These are phyloP conservation scores for Loripinus fragilis DNA, from an alignment of 2,888 invertebrate genomes.

Conservation along the genomic window DNA sequence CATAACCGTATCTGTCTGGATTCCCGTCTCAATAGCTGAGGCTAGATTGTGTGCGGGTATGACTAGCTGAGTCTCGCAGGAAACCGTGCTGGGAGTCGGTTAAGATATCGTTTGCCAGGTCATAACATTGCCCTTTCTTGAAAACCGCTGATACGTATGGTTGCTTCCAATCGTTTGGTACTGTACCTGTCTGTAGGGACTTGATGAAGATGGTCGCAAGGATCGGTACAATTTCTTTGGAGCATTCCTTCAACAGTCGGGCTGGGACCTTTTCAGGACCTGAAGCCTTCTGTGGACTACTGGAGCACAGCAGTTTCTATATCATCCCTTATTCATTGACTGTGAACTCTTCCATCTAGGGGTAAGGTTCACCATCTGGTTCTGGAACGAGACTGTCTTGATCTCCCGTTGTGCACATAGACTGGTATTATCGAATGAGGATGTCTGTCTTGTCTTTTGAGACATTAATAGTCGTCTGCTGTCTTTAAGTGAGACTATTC, in stretches of 20 bases:
- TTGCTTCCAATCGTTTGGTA: slow-evolving; percentile 23
- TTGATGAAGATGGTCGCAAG: slow-evolving; percentile 21
- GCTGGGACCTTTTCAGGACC: slow-evolving; percentile 18
- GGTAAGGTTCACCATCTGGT: slow-evolving; percentile 11
- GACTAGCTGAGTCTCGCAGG: too few species aligned
- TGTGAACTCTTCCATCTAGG: neutral
- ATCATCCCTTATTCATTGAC: neutral
- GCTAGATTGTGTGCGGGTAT: too few species aligned
- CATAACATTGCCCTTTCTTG: slow-evolving; percentile 20
- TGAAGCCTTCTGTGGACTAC: neutral
- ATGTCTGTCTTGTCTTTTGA: neutral
- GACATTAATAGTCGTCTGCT: neutral
- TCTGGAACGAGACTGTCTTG: slow-evolving; percentile 6
- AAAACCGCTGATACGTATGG: slow-evolving; percentile 18
- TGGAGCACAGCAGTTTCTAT: neutral
- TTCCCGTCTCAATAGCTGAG: too few species aligned
- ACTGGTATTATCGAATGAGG: neutral
- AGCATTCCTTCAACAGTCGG: slow-evolving; percentile 13
- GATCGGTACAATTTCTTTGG: slow-evolving; percentile 11
- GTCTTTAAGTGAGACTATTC: neutral
- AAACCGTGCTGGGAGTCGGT: too few species aligned
- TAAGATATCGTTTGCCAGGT: neutral
- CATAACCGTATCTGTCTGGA: too few species aligned
- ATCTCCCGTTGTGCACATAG: slow-evolving; percentile 8
- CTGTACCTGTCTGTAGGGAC: slow-evolving; percentile 3